Percentiles rank a stretch among this genome's conserved stretches.
These are phyloP conservation scores for Lutjanus erythropterus DNA, from an alignment of 2,113 vertebrate species.

Conservation along the genomic window DNA sequence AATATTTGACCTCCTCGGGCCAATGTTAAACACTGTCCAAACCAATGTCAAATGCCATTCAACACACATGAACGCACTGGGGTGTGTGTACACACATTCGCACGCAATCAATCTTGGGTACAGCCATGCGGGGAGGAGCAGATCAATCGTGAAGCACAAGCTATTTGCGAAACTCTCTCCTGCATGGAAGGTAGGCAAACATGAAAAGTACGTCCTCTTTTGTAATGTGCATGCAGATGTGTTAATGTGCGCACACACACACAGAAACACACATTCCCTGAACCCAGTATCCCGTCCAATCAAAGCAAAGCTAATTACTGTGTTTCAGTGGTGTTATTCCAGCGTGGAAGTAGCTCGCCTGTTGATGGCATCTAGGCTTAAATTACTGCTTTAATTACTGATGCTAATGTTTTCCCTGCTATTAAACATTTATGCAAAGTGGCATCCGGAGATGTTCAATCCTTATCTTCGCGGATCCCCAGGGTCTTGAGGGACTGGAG, in stretches of 20 bases:
- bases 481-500: conserved; percentile 59
- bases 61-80: conserved; percentile 18
- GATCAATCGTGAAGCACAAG: conserved; percentile 56
- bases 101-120: conserved; percentile 50
- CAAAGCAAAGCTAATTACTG: conserved; percentile 81
- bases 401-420: conserved; percentile 85
- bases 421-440: conserved; percentile 86
- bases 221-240: conserved; percentile 37
- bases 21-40: conserved; percentile 68
- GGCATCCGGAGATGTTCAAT: conserved; percentile 82
- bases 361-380: conserved; percentile 79
- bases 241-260: conserved; percentile 16
- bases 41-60: conserved; percentile 63
- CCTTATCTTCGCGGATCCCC: conserved; percentile 77
- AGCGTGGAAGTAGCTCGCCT: conserved; percentile 75
- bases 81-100: conserved; percentile 36
- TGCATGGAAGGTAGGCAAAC: conserved; percentile 30
- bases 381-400: conserved; percentile 86
- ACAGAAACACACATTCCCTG: conserved; percentile 21
- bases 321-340: conserved; percentile 78
- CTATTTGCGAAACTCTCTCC: conserved; percentile 51
- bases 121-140: conserved; percentile 21
- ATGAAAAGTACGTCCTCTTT: conserved; percentile 26
- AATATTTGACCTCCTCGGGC: conserved; percentile 77
- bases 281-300: conserved; percentile 71